Base-by-base conservation (phyloP, 2,888 invertebrate species). In the Atethmia centrago region DNA sequence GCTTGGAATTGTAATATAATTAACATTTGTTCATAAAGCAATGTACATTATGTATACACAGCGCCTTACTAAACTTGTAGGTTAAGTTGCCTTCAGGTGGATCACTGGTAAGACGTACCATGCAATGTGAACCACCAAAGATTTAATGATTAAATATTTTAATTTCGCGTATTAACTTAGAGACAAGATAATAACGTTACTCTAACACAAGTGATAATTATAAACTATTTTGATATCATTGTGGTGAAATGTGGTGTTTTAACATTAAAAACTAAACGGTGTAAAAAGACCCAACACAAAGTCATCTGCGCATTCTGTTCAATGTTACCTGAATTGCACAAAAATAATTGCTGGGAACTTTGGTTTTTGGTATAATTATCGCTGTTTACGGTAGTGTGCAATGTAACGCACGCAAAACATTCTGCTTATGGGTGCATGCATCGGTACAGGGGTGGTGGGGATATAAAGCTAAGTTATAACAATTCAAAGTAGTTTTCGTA, bases 1-100 rank as follows among this genome's bases (percentile, higher is more conserved):
- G 80, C 83, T 86, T 86, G 58, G 31, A 69, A 67, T 72, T 86
- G 78, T 79, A 74, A 78, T 66, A 74, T 78, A 82, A 79, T 63
- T 77, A 71, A 74, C 31, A 81, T 74, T 71, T 76, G 56, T 85
- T 83, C 36, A 62, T 74, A 73, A 79, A 68, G 74, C 75, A 74
- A 77, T 85, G 68, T 75, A 74, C 25, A 74, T 77, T 76, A 45
- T 77, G 56, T 65, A 81, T 64, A 78, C 58, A 77, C 58, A 64
- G 56, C 31, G 40, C 51, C 40, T 64, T 47, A 71, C 16, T 21
- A 1, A 58, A 56, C 21, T 56, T 25, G 1, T 58, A 78, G 40
- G 16, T 47, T 19, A 12, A 56, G 16, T 19, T 36, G 36, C n/a
- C 53, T 53, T 25, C 25, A 45, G 21, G 16, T 59, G 42, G 59